Conservation (phyloP, 2,797 vertebrate genomes). For the Sylvilagus floridanus region DNA sequence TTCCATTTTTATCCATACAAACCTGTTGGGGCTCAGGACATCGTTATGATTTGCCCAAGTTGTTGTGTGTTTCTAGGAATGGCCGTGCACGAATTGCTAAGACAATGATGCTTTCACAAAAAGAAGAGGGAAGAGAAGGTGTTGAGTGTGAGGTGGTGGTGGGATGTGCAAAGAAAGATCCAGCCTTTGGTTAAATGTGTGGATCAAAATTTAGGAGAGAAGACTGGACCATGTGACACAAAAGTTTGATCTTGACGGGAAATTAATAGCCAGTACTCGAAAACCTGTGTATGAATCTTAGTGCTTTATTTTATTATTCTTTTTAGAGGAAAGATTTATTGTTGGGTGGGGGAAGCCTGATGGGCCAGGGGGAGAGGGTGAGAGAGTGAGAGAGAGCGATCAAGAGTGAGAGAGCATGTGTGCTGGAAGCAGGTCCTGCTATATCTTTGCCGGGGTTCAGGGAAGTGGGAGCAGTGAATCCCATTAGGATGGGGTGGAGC, state of each 20-base stretch:
- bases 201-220: background rate
- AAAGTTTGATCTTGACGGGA: background rate
- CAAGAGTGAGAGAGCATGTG: too few species aligned
- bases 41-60: background rate
- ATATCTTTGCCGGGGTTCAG: too few species aligned
- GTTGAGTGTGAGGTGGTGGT: background rate
- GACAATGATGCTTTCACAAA: background rate
- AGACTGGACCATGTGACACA: background rate
- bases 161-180: background rate
- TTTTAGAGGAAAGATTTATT: too few species aligned
- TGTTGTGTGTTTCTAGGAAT: background rate
- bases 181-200: background rate
- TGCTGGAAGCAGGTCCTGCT: too few species aligned
- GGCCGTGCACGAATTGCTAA: background rate
- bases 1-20: slow-evolving; percentile 5
- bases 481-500: too few species aligned
- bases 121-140: background rate
- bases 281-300: background rate
- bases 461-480: too few species aligned
- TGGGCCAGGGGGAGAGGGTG: too few species aligned
- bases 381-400: too few species aligned
- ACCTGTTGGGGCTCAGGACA: background rate
- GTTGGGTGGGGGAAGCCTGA: too few species aligned
- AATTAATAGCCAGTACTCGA: background rate
- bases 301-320: background rate